Base-by-base conservation (phyloP, 1,140 invertebrate species). In the Aphidius gifuensis region DNA sequence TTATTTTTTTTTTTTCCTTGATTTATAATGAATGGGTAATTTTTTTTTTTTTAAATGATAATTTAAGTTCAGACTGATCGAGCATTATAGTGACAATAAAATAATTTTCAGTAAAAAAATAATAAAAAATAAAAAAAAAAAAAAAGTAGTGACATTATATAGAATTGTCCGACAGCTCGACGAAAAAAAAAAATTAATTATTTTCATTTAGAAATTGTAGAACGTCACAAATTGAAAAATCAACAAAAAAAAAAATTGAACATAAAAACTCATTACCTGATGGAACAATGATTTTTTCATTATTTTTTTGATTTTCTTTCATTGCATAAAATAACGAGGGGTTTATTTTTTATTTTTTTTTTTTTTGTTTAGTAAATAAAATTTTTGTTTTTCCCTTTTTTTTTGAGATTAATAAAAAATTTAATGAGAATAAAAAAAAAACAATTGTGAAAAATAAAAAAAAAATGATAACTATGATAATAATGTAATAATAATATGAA, bases 361-460 rank as follows among this genome's bases (percentile, higher is more conserved):
- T 32, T 32, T 32, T 32, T 32, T 32, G 23, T 32, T 32, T 32
- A 32, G 32, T 39, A 16, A 44, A 45, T 66, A 60, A 62, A 63
- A 62, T 68, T 66, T 70, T 74, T 68, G 70, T 32, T 32, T 32
- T 4, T 1, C 23, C 4, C 0, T 32, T 32, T 32, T 23, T 23
- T 32, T 32, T 32, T 32, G 23, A 32, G 32, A 44, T 16, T 9
- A n/a, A 71, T 50, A 67, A 58, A 71, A 58, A 59, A 68, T 66
- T 46, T 63, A 46, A 32, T 61, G n/a, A 68, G 63, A 62, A 66
- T 43, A 60, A 67, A 58, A 67, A 56, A 67, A 66, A 57, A 59
- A 62, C 68, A 68, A 50, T 50, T 43, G 45, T 65, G 49, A 70
- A 51, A 66, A 45, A 64, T 50, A 68, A 66, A 69, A 64, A 53